Conservation (phyloP, 2,888 invertebrate species). For the Apeira syringaria region DNA sequence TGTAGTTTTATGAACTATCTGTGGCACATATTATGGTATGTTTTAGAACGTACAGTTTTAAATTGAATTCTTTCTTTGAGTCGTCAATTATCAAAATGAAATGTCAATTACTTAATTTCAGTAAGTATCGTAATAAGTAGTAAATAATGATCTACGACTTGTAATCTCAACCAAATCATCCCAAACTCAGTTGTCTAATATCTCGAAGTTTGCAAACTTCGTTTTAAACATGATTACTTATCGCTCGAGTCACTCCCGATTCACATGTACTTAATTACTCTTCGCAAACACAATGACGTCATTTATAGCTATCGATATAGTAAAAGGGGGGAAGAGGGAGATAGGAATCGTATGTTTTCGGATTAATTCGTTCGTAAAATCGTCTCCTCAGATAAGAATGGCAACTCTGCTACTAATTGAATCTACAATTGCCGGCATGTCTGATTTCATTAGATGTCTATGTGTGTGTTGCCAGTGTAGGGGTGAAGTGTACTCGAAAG, state of each 20-base stretch:
- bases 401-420: conserved; percentile 81
- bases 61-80: no score
- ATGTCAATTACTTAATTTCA: no score
- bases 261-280: conserved; percentile 76
- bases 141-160: conserved; percentile 12
- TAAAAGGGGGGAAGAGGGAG: conserved; percentile 61
- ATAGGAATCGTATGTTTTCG: conserved; percentile 82
- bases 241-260: conserved; percentile 48
- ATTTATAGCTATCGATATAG: conserved; percentile 49
- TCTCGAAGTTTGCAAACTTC: conserved; percentile 27
- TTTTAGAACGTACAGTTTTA: no score
- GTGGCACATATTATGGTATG: no score
- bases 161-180: conserved; percentile 13
- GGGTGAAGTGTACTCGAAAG: conserved; percentile 44
- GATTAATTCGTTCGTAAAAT: conserved; percentile 84
- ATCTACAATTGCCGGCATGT: conserved; percentile 81
- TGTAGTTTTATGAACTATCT: not conserved
- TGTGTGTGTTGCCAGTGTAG: conserved; percentile 47
- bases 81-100: no score
- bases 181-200: conserved; percentile 27
- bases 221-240: conserved; percentile 29
- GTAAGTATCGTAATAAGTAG: no score
- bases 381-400: conserved; percentile 81
- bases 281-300: conserved; percentile 74
- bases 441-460: conserved; percentile 73